Evolutionary conservation across 2,888 invertebrate genomes (phyloP).

Genomic region (Physocephala rufipes): DNA sequence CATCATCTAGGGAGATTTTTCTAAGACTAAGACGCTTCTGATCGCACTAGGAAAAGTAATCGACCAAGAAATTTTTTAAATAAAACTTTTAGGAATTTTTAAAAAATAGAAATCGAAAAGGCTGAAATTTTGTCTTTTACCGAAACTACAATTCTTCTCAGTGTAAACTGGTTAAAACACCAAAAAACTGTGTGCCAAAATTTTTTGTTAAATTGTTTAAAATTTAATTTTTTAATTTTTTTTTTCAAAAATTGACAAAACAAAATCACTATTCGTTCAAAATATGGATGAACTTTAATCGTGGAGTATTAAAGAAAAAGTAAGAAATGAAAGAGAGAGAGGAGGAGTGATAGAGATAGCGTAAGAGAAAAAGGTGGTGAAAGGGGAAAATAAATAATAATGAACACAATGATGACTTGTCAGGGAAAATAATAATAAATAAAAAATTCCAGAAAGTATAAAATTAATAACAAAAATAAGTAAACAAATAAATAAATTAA

Average conservation of each 20-base stretch:
- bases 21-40: not conserved
- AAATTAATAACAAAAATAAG: too few relatives aligned
- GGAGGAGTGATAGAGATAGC: not conserved
- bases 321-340: not conserved
- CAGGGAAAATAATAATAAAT: slow-evolving; percentile 4
- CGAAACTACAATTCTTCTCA: not conserved
- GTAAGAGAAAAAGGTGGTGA: not conserved
- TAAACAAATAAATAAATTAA: too few relatives aligned
- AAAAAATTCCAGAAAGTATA: too few relatives aligned
- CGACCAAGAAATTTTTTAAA: too few relatives aligned
- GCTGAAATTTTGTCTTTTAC: too few relatives aligned
- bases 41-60: not conserved
- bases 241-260: slow-evolving; percentile 3
- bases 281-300: slow-evolving; percentile 23
- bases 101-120: not conserved
- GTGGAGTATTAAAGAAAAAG: slow-evolving; percentile 8
- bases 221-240: not conserved
- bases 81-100: not conserved
- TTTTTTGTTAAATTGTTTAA: not conserved
- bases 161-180: not conserved
- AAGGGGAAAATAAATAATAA: too few relatives aligned
- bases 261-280: slow-evolving; percentile 29
- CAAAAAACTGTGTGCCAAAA: not conserved
- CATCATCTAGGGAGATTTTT: not conserved
- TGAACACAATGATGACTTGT: not conserved